Evolutionary conservation across 1,140 invertebrate species (phyloP), one percentile per base, ranked within the genome.

Genomic region (Drosophila kepulauana): DNA sequence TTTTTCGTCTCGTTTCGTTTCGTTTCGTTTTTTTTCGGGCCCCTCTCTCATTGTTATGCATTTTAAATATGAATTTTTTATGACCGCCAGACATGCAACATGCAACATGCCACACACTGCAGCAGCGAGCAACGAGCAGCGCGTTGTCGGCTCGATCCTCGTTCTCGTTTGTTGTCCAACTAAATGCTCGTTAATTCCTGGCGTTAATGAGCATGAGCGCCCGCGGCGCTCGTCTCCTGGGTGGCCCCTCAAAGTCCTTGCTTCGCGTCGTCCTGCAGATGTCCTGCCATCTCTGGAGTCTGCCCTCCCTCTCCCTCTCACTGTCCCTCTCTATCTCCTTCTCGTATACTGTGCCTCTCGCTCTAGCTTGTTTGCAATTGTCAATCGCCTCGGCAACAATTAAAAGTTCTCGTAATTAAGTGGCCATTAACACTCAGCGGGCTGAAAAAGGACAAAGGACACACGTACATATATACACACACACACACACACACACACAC

Each of bases 1-100:
- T 25, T 25, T 4, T 25, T 25, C 20, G 20, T 25, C 20, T 20
- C 16, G 5, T 10, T 54, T 25, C 28, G 10, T 7, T 48, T 48
- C 2, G 7, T 20, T 20, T 48, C 8, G 2, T 20, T 5, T 25
- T 20, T 48, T 20, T 16, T 28, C 11, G 4, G 20, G 48, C 4
- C n/a, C 7, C 54, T 25, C 52, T 65, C 85, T 80, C 84, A 88
- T 89, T 89, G 85, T 88, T 88, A 88, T 88, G 84, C 85, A 88
- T 84, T 88, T 88, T 88, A 88, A 84, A 88, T 88, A 84, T 78
- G 70, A 69, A 88, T 75, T 88, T 75, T 88, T 88, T 82, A 88
- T 81, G 66, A 46, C 70, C 84, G 48, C 63, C 78, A 82, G 80
- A 80, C 84, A 87, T 80, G 84, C 82, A 75, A 84, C 16, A 16